phyloP scores from a whole-genome alignment of 2,113 vertebrate species.

The Saccopteryx bilineata region DNA sequence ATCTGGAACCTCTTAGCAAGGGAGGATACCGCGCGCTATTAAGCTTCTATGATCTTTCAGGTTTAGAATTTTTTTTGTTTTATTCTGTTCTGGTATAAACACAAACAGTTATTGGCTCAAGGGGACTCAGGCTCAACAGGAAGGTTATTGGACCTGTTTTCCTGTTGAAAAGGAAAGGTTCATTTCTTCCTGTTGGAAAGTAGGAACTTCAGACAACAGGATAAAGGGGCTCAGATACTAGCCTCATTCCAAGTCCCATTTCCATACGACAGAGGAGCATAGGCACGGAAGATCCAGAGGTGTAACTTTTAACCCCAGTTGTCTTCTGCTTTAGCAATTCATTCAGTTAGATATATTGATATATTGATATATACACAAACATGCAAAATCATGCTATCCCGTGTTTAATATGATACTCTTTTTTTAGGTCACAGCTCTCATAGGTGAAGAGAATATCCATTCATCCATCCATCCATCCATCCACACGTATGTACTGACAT shows the following conservation, averaged over 20 bases:
- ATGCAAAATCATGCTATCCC: background rate
- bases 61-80: slow-evolving; percentile 51
- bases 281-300: background rate
- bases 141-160: background rate
- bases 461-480: fast-evolving
- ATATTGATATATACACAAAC: background rate
- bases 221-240: background rate
- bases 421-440: background rate
- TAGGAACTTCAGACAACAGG: background rate
- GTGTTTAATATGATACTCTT: background rate
- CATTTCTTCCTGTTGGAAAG: background rate
- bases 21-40: slow-evolving; percentile 15
- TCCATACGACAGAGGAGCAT: background rate
- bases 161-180: background rate
- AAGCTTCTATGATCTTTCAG: slow-evolving; percentile 40
- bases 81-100: slow-evolving; percentile 27
- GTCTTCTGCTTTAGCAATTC: background rate
- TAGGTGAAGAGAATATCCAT: background rate
- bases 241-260: background rate
- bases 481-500: background rate
- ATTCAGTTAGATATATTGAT: background rate
- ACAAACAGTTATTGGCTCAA: slow-evolving; percentile 19
- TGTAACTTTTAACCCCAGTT: background rate
- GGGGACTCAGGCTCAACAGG: background rate
- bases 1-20: slow-evolving; percentile 46